These are phyloP conservation scores for Agrotis puta DNA, from an alignment of 2,888 invertebrate species.

Conservation along the genomic window DNA sequence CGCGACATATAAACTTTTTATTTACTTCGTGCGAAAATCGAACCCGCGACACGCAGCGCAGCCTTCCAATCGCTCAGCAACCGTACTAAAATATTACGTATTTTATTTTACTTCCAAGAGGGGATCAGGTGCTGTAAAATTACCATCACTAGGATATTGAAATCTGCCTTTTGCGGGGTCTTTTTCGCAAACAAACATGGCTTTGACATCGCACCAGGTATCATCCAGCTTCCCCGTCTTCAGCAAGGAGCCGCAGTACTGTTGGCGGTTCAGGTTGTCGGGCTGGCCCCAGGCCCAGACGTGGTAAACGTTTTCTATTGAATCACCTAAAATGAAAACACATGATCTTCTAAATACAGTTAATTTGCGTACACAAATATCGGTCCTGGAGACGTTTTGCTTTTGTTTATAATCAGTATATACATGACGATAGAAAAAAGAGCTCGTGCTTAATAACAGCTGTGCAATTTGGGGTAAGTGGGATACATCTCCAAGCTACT, in stretches of 20 bases:
- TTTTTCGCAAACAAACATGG: slow-evolving; percentile 28
- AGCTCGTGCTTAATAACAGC: too few species aligned
- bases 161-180: slow-evolving; percentile 3
- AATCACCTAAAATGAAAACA: slow-evolving; percentile 7
- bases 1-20: too few species aligned
- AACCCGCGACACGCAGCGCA: too few species aligned
- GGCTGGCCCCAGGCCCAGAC: slow-evolving; percentile 27
- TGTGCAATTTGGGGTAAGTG: too few species aligned
- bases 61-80: too few species aligned
- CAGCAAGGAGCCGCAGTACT: slow-evolving; percentile 19
- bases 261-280: background rate
- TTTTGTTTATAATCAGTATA: too few species aligned
- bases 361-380: too few species aligned
- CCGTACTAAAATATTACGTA: background rate
- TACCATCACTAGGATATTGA: background rate
- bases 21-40: too few species aligned
- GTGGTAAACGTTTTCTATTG: slow-evolving; percentile 7
- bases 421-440: too few species aligned
- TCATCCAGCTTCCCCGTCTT: slow-evolving; percentile 18
- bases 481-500: too few species aligned
- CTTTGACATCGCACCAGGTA: slow-evolving; percentile 19
- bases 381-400: too few species aligned
- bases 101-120: background rate
- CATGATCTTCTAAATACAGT: too few species aligned
- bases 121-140: background rate